These are phyloP conservation scores for Sarcophaga rosellei DNA, from an alignment of 2,888 invertebrate genomes.

Conservation along the genomic window DNA sequence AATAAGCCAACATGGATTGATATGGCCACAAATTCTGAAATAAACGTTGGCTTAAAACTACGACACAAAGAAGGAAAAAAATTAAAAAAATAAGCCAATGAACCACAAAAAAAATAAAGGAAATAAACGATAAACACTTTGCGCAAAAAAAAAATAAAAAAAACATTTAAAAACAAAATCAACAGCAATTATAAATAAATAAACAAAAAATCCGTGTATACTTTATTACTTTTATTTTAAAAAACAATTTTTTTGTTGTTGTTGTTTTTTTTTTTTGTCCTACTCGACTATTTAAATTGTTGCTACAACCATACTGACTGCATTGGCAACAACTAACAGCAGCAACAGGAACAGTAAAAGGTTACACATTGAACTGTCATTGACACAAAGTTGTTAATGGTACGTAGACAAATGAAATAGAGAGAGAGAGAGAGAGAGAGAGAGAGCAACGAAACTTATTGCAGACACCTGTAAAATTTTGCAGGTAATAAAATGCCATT, in stretches of 20 bases:
- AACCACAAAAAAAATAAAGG: constrained; percentile 41
- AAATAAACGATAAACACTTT: constrained; percentile 52
- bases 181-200: constrained; percentile 67
- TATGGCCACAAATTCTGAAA: constrained; percentile 1
- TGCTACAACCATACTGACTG: constrained; percentile 12
- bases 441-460: constrained; percentile 23
- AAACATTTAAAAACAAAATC: constrained; percentile 44
- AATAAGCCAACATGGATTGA: constrained; percentile 18
- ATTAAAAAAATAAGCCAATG: constrained; percentile 33
- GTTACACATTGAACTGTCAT: constrained; percentile 79
- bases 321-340: constrained; percentile 17
- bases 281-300: constrained; percentile 33
- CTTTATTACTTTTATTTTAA: constrained; percentile 8
- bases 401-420: constrained; percentile 41
- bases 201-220: constrained; percentile 56
- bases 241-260: constrained; percentile 9
- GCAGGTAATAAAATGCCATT: constrained; percentile 21
- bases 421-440: background rate
- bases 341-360: constrained; percentile 48
- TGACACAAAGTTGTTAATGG: constrained; percentile 74
- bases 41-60: constrained; percentile 16
- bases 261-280: constrained; percentile 28
- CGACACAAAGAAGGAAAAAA: background rate
- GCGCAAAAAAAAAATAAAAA: constrained; percentile 18
- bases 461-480: constrained; percentile 60